Evolutionary conservation across 2,797 vertebrate species (phyloP).

Genomic region (Nannoperca obscura): DNA sequence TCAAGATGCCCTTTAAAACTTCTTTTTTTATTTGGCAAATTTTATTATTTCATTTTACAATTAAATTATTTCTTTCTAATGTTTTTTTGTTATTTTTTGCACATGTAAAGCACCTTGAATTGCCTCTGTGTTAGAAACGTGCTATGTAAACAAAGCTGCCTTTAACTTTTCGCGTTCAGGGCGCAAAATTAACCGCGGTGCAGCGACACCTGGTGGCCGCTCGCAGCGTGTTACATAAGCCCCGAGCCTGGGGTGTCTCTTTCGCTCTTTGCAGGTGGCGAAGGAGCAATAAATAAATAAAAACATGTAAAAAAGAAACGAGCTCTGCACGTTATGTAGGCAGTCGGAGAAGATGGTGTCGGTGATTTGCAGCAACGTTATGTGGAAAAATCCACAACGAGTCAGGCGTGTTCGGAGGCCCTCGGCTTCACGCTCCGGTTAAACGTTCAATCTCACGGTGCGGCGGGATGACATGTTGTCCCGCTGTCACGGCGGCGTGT

Average conservation of each 20-base stretch:
- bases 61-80: too few relatives aligned
- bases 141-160: too few relatives aligned
- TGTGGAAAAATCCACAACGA: constrained; percentile 53
- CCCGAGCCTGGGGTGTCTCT: constrained; percentile 16
- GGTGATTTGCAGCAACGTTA: constrained; percentile 23
- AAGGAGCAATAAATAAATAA: too few relatives aligned
- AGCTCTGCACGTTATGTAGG: constrained; percentile 8
- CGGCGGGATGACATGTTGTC: constrained; percentile 53
- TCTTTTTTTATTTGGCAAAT: too few relatives aligned
- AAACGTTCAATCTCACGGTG: too few relatives aligned
- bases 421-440: constrained; percentile 3
- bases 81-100: too few relatives aligned
- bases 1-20: constrained; percentile 16
- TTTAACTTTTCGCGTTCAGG: constrained; percentile 29
- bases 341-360: constrained; percentile 27
- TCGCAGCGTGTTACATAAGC: constrained; percentile 41
- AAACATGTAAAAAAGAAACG: too few relatives aligned
- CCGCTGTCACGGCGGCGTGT: constrained; percentile 26
- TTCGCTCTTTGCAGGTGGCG: constrained; percentile 61
- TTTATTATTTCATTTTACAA: too few relatives aligned
- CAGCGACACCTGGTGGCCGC: constrained; percentile 49
- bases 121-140: too few relatives aligned
- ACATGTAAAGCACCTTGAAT: too few relatives aligned
- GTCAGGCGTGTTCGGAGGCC: constrained; percentile 61
- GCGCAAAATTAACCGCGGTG: neutral